Conservation (phyloP, 2,888 invertebrate genomes). For the Parnassius apollo region DNA sequence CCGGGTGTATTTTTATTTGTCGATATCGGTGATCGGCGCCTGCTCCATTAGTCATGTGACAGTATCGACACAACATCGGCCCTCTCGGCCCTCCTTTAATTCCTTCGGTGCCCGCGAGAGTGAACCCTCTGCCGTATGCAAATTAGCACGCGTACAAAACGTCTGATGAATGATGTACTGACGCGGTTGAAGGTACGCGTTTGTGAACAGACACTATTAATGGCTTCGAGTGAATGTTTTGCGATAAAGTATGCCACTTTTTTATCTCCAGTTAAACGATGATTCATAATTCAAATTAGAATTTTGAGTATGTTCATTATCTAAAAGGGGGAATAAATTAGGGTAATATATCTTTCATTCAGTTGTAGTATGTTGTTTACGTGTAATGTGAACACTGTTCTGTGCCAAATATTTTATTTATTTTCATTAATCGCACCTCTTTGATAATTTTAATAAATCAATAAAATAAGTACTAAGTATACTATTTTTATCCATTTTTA, state of each 20-base stretch:
- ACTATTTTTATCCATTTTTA: background rate
- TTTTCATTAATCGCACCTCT: slow-evolving; percentile 12
- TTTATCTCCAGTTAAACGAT: slow-evolving; percentile 15
- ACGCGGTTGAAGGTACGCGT: slow-evolving; percentile 34
- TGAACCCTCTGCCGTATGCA: slow-evolving; percentile 61
- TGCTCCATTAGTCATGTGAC: slow-evolving; percentile 80
- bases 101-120: slow-evolving; percentile 63
- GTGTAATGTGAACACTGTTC: slow-evolving; percentile 14
- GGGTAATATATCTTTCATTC: background rate
- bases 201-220: slow-evolving; percentile 25
- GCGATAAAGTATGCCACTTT: slow-evolving; percentile 20
- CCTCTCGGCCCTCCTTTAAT: slow-evolving; percentile 66
- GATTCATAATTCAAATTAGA: slow-evolving; percentile 15
- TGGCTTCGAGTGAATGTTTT: slow-evolving; percentile 20
- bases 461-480: too few species aligned
- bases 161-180: slow-evolving; percentile 72
- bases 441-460: slow-evolving; percentile 4
- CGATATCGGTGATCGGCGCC: slow-evolving; percentile 78
- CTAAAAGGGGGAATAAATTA: background rate
- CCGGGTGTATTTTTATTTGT: slow-evolving; percentile 70
- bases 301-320: background rate
- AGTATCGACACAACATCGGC: slow-evolving; percentile 76
- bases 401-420: slow-evolving; percentile 18
- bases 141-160: slow-evolving; percentile 61
- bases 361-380: slow-evolving; percentile 7